Conservation (phyloP, 2,888 invertebrate species). For the Eristalis arbustorum region DNA sequence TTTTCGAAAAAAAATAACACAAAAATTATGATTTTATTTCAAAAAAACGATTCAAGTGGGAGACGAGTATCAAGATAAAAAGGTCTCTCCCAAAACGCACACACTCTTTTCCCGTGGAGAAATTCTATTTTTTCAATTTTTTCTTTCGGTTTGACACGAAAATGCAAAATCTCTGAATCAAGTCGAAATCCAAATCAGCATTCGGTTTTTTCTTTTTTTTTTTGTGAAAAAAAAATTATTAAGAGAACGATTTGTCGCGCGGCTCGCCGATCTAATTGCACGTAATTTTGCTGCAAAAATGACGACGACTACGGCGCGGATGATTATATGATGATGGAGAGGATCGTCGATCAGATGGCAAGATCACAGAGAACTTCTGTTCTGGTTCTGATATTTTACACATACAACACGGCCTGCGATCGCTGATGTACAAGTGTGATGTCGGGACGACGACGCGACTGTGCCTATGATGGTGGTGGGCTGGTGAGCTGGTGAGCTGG, state of each 20-base stretch:
- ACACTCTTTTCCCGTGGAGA: slow-evolving; percentile 43
- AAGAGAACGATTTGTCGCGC: slow-evolving; percentile 65
- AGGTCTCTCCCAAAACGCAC: slow-evolving; percentile 50
- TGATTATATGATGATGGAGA: slow-evolving; percentile 71
- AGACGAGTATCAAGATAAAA: slow-evolving; percentile 41
- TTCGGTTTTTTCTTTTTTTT: slow-evolving; percentile 31
- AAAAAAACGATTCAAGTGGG: slow-evolving; percentile 45
- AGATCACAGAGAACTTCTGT: slow-evolving; percentile 55
- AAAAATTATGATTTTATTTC: background rate
- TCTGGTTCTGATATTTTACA: slow-evolving; percentile 23
- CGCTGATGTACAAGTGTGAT: background rate
- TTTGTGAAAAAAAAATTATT: slow-evolving; percentile 25
- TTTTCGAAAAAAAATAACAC: slow-evolving; percentile 17
- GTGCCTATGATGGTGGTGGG: slow-evolving; percentile 22
- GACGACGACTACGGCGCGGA: slow-evolving; percentile 66
- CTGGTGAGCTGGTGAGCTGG: no score
- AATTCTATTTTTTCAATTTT: slow-evolving; percentile 53
- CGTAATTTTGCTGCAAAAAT: slow-evolving; percentile 70
- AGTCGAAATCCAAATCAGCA: slow-evolving; percentile 64
- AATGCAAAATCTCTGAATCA: slow-evolving; percentile 65
- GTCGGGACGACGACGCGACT: background rate
- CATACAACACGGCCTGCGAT: background rate
- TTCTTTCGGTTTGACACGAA: slow-evolving; percentile 24
- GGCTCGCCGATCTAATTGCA: slow-evolving; percentile 70
- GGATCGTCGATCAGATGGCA: slow-evolving; percentile 69